Percentiles rank a stretch among this genome's conserved stretches.
phyloP scores from a whole-genome alignment of 2,888 invertebrate genomes.

The Perithous albicinctus region DNA sequence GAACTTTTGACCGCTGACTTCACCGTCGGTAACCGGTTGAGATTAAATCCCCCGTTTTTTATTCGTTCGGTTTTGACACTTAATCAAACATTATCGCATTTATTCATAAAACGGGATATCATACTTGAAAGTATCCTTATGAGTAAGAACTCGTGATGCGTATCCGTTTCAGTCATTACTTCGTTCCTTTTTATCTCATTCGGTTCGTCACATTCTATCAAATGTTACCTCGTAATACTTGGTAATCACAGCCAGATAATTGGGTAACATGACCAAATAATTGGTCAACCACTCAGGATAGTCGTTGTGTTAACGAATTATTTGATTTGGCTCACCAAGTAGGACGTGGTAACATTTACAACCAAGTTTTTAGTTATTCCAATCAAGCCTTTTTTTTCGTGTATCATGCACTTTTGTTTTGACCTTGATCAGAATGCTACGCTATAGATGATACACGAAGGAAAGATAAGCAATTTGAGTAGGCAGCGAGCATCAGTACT shows the following conservation, averaged over 20 bases:
- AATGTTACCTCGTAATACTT: not conserved
- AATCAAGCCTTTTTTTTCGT: too few species aligned
- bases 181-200: not conserved
- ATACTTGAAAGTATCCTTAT: not conserved
- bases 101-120: not conserved
- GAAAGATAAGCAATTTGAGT: slow-evolving; percentile 23
- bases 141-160: not conserved
- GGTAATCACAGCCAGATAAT: too few species aligned
- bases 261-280: too few species aligned
- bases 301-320: too few species aligned
- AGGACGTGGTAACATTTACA: too few species aligned
- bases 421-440: not conserved
- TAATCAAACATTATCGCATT: not conserved
- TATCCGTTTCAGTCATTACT: not conserved
- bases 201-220: not conserved
- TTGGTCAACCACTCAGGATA: too few species aligned
- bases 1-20: slow-evolving; percentile 76
- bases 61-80: not conserved
- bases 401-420: not conserved
- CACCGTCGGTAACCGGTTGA: slow-evolving; percentile 24
- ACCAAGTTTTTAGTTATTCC: too few species aligned
- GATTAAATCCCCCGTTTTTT: not conserved
- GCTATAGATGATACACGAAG: not conserved
- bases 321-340: too few species aligned
- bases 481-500: slow-evolving; percentile 37